Base-by-base conservation (phyloP, 2,113 vertebrate species). In the Corapipo altera region DNA sequence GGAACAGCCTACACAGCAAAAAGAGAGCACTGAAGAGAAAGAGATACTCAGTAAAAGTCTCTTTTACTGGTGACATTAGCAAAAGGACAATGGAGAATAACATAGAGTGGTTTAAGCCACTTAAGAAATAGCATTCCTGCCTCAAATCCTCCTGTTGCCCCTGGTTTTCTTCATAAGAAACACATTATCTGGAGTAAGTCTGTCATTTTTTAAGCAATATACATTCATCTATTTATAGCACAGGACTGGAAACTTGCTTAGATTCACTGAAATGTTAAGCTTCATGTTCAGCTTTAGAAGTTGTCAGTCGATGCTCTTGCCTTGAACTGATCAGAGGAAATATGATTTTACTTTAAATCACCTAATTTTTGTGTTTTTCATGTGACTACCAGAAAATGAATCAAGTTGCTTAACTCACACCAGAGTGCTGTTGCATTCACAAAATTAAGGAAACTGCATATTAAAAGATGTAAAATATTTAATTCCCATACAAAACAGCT, bases 371-470 rank as follows among this genome's bases (percentile, higher is more conserved):
- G 16, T 82, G 26, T 23, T 93, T 61, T 65, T 86, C 66, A 41
- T 71, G 78, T 91, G 66, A 46, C 74, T n/a, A 61, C 33, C 69
- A 92, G 66, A 54, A 89, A 87, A 86, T 2, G 21, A 76, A 82
- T 13, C 8, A 58, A 78, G 32, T 35, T 39, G 9, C 33, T 73
- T 49, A 88, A 26, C 44, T 82, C 44, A 51, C 41, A 51, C 9
- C 30, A 43, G 20, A 41, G 57, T 35, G 32, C 62, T 49, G 46
- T n/a, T 62, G 59, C 46, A 55, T 23, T n/a, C 73, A 28, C 70
- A 91, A 95, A 96, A 97, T 97, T 94, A 97, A 93, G 70, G 51
- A 65, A 96, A 35, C 4, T 89, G 67, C 55, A 12, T 88, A 94
- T 92, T 96, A 85, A 58, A 93, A 93, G 71, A 83, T 46, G 73